Evolutionary conservation across 1,140 invertebrate species (phyloP).

Genomic region (Hermatobates lingyangjiaoensis): DNA sequence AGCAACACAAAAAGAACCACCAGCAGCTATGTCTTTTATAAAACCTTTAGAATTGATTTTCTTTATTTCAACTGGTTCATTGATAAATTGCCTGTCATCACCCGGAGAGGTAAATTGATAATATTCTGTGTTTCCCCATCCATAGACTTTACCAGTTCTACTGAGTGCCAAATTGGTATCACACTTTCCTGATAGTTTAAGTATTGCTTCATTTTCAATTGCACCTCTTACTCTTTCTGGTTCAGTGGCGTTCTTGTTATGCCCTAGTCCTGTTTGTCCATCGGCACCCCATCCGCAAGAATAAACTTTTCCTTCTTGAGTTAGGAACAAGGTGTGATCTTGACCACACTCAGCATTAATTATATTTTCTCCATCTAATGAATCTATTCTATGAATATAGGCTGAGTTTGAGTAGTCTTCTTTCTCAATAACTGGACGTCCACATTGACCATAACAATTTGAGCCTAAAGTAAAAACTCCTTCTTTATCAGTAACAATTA

Average conservation of each 20-base stretch:
- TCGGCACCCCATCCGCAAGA: constrained; percentile 87
- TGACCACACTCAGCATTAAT: constrained; percentile 63
- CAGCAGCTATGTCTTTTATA: constrained; percentile 62
- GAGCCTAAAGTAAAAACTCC: constrained; percentile 71
- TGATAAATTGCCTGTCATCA: constrained; percentile 23
- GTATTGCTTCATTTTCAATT: constrained; percentile 59
- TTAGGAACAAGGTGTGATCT: constrained; percentile 72
- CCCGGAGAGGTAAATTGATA: constrained; percentile 42
- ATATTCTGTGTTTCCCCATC: constrained; percentile 95
- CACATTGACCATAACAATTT: constrained; percentile 89
- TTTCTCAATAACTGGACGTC: constrained; percentile 52
- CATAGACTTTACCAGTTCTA: constrained; percentile 83
- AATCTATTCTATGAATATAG: constrained; percentile 40
- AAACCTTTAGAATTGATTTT: constrained; percentile 45
- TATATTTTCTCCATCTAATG: constrained; percentile 41
- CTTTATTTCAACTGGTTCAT: neutral
- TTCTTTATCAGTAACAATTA: constrained; percentile 59
- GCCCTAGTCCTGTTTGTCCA: constrained; percentile 77
- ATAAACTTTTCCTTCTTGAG: constrained; percentile 59
- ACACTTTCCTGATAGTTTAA: constrained; percentile 54
- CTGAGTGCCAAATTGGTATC: constrained; percentile 82
- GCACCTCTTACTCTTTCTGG: constrained; percentile 57
- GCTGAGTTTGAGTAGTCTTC: constrained; percentile 37
- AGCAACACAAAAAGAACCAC: constrained; percentile 69
- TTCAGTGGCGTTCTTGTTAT: constrained; percentile 31